Evolutionary conservation across 1,140 invertebrate species (phyloP), one percentile per base, ranked within the genome.

Genomic region (Megalopta genalis): DNA sequence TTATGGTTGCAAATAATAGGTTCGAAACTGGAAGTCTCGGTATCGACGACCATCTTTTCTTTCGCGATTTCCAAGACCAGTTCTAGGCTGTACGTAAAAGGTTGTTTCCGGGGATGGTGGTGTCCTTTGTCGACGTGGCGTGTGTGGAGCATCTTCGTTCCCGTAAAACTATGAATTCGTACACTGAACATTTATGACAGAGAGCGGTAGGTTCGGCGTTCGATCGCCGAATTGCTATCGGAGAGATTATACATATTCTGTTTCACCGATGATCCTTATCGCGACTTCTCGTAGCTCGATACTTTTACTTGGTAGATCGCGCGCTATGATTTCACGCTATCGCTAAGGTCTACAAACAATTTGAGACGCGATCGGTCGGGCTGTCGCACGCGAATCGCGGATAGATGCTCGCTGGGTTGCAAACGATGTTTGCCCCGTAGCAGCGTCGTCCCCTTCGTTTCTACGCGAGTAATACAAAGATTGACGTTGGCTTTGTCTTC

Each of bases 1-100:
- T 85, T 84, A 73, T 32, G 73, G 69, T 80, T 75, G 72, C 71
- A 75, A 75, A 75, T 73, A 9, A 73, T 80, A 80, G n/a, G 52
- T 64, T 67, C 37, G 59, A 46, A 60, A 32, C 57, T 54, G 63
- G 62, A 66, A 65, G 77, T 79, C 23, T 52, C 14, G 54, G 23
- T 10, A 54, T 57, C 23, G n/a, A 46, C n/a, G 27, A 39, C 16
- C 21, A 3, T 57, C n/a, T 6, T 42, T 70, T 63, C 25, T 7
- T 16, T 6, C 25, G 27, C 37, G 60, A 5, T n/a, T 32, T 46
- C 69, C 46, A 49, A 65, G 60, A 64, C 49, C 68, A 73, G 21
- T 78, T 9, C 16, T 37, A n/a, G 46, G 23, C 16, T n/a, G 37
- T 25, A 18, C 21, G 2, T 18, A 68, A n/a, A n/a, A 12, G 66